Base-by-base conservation (phyloP, 2,888 invertebrate species). In the Phasia obesa region DNA sequence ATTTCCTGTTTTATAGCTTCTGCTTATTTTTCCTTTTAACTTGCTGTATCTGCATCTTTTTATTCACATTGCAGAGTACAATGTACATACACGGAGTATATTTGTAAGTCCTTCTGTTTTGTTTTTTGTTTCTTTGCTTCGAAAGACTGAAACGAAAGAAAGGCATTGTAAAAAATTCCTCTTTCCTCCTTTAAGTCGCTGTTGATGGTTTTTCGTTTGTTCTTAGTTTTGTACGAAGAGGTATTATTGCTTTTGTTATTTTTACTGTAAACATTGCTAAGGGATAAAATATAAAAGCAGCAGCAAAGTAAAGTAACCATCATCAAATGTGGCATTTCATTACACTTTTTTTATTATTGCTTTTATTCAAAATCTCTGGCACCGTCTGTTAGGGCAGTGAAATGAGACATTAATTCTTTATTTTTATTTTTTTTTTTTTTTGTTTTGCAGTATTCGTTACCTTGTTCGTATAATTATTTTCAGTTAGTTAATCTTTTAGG, bases 401-500 rank as follows among this genome's bases (percentile, higher is more conserved):
- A 78, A 65, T 78, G 49, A 27, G 35, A 65, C 47, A 70, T 51
- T 57, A 55, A 71, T 49, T 62, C 4, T 49, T 51, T 19, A 17
- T 47, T 0, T 35, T 60, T 23, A 42, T 47, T 31, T 44, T 53
- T n/a, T n/a, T n/a, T n/a, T n/a, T n/a, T n/a, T n/a, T n/a, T 19
- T 73, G 38, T 49, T 38, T 21, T 57, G 51, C 7, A 31, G 21
- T 31, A 7, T 4, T 19, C 0, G 23, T 57, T 51, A 51, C 55
- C 38, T 57, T 75, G 38, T 49, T 51, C 57, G 21, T 65, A 57
- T 70, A 62, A 55, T 55, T 77, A 70, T 70, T 64, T 70, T 47
- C 77, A 77, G 70, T 77, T 75, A 70, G 81, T 81, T 81, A 70
- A 81, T 81, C 75, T 75, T 70, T 75, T 60, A 76, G 70, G 70